These are phyloP conservation scores for Carlito syrichta DNA, from an alignment of 2,113 vertebrate genomes.

Conservation along the genomic window DNA sequence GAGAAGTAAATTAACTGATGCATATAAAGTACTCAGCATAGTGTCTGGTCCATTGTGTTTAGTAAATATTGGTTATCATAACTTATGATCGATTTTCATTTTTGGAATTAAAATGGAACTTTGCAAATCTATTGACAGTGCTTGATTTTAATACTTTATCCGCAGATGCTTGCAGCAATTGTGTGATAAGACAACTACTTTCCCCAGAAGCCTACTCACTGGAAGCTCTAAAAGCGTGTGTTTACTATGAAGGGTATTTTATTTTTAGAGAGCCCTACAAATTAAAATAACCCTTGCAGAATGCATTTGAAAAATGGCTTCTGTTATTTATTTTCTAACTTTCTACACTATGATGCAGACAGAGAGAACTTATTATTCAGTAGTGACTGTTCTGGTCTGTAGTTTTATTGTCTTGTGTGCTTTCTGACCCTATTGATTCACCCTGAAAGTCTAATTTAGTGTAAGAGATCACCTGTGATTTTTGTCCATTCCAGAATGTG, in stretches of 20 bases:
- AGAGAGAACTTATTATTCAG: constrained; percentile 43
- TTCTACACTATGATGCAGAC: background rate
- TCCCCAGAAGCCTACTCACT: background rate
- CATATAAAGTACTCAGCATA: background rate
- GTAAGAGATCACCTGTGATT: constrained; percentile 49
- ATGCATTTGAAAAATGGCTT: constrained; percentile 6
- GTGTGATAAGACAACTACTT: background rate
- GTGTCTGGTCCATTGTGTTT: background rate
- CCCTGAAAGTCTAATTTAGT: constrained; percentile 57
- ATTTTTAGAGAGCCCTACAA: background rate
- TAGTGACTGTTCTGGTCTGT: background rate
- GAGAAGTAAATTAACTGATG: background rate
- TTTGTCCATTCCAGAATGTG: constrained; percentile 40
- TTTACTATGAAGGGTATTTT: background rate
- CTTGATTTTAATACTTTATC: background rate
- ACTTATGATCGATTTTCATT: background rate
- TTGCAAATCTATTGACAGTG: background rate
- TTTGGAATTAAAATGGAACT: constrained; percentile 5
- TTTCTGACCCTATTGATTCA: constrained; percentile 54
- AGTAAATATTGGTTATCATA: background rate
- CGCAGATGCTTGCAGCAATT: background rate
- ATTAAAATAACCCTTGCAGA: constrained; percentile 27
- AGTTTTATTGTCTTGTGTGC: constrained; percentile 24
- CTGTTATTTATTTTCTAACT: constrained; percentile 42
- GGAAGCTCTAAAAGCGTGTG: background rate